Percentiles rank a stretch among this genome's conserved stretches.
These are phyloP conservation scores for Chrysocyon brachyurus DNA, from an alignment of 2,797 vertebrate genomes.

Conservation along the genomic window DNA sequence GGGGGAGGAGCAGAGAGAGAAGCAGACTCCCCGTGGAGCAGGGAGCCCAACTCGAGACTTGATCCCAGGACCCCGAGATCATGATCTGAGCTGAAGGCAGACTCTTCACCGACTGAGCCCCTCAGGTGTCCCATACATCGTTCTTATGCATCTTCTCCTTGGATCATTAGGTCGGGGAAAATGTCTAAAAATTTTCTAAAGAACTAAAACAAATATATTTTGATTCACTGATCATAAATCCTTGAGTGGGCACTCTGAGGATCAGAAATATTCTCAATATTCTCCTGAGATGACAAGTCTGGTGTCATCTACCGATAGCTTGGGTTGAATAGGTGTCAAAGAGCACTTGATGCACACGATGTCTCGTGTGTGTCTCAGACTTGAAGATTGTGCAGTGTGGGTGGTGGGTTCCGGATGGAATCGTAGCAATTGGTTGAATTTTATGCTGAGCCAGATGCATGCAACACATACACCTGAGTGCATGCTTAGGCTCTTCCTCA, in stretches of 20 bases:
- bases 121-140: not conserved
- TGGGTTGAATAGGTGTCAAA: not conserved
- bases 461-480: too few species aligned
- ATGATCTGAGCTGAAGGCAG: not conserved
- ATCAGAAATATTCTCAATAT: not conserved
- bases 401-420: not conserved
- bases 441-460: not conserved
- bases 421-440: rapidly evolving
- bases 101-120: not conserved
- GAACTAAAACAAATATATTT: not conserved
- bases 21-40: not conserved
- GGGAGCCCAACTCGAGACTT: not conserved
- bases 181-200: not conserved
- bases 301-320: rapidly evolving
- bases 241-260: rapidly evolving
- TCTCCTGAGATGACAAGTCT: rapidly evolving
- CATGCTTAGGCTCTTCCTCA: rapidly evolving
- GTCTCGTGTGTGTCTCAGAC: too few species aligned
- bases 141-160: too few species aligned
- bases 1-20: not conserved
- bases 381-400: rapidly evolving
- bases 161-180: not conserved
- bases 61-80: not conserved
- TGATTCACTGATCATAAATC: not conserved
- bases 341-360: rapidly evolving